Base-by-base conservation (phyloP, 2,888 invertebrate genomes). In the Andricus curvator region DNA sequence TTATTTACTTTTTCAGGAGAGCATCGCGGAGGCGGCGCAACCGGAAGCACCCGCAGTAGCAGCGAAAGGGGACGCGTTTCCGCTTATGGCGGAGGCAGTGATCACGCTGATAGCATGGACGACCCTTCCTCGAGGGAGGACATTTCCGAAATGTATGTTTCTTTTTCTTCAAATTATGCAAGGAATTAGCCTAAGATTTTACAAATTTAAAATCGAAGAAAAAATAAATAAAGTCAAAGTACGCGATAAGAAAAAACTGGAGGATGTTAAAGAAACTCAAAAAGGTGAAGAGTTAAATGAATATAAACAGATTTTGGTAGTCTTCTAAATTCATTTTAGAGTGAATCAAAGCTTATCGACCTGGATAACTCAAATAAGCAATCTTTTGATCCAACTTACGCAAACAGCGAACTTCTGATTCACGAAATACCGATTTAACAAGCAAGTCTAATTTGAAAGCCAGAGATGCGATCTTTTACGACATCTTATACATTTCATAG, bases 121-220 rank as follows among this genome's bases (percentile, higher is more conserved):
- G 91, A 91, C 86, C 92, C 92, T 84, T 91, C 92, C 60, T 91
- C 92, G 67, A 89, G 91, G 84, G 92, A 92, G 88, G 92, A 92
- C 85, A 91, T 92, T 83, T 90, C 92, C 64, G 92, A 92, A 90
- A 92, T 92, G 92, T 92, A 91, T 80, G 91, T 89, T 79, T 41
- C 62, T 70, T 22, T 48, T 48, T 48, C 48, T 70, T 70, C 51
- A 48, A 48, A 48, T 17, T 48, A 17, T 25, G 17, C 25, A 70
- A 48, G 4, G 11, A 25, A 25, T 70, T 25, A 20, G 51, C 20
- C 17, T 13, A 51, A 29, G 9, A 29, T 70, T 48, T 51, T 3
- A 29, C 48, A 22, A 70, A 70, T 20, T 70, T 51, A 25, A 44
- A 48, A 48, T 17, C 13, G 22, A n/a, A 68, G 41, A 44, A n/a